A percentile compares a stretch with the other conserved stretches of the same genome.
These are phyloP conservation scores for Microtus ochrogaster DNA, from an alignment of 2,113 vertebrate species.

Conservation along the genomic window DNA sequence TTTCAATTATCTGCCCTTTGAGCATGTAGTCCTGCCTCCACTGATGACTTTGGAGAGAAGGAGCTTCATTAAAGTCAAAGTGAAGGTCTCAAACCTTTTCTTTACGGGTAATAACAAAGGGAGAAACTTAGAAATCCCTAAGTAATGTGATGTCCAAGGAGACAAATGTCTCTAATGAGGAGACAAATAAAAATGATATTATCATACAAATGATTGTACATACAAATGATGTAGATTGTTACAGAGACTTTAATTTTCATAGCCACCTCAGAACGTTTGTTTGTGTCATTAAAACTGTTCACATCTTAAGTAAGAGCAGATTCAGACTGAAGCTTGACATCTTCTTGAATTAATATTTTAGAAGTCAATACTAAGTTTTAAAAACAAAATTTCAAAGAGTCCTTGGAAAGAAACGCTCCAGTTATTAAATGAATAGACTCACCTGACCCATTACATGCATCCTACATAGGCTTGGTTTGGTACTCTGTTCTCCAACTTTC, in stretches of 20 bases:
- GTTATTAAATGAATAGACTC: not conserved
- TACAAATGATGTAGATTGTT: not conserved
- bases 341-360: not conserved
- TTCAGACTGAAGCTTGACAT: not conserved
- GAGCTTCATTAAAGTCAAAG: constrained; percentile 22
- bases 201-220: not conserved
- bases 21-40: not conserved
- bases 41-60: constrained; percentile 23
- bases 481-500: not conserved
- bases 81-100: not conserved
- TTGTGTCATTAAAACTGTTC: not conserved
- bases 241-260: not conserved
- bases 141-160: not conserved
- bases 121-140: not conserved
- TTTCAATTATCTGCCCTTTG: constrained; percentile 43
- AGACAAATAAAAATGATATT: not conserved
- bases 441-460: too few species aligned
- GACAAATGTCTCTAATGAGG: not conserved
- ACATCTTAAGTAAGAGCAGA: not conserved
- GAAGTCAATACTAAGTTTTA: not conserved
- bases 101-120: not conserved
- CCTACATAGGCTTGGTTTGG: not conserved
- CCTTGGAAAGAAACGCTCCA: not conserved
- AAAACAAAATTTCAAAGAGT: not conserved
- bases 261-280: not conserved